A percentile compares a stretch with the other conserved stretches of the same genome.
Conservation (phyloP, 2,797 vertebrate species). For the Coccyzus lansbergi region DNA sequence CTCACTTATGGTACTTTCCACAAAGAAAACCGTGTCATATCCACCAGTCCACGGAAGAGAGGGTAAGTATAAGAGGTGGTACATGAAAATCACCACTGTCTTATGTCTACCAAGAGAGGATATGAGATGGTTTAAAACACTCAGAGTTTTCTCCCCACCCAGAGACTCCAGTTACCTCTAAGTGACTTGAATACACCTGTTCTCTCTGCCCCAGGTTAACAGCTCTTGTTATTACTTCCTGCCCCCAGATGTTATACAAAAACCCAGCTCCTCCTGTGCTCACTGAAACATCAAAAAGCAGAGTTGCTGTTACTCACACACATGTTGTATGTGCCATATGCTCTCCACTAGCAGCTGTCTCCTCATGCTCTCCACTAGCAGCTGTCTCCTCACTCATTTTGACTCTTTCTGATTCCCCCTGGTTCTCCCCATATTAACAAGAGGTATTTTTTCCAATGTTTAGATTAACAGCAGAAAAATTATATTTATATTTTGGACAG, state of each 20-base stretch:
- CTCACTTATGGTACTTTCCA: not conserved
- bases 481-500: not conserved
- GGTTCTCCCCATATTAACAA: not conserved
- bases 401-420: not conserved
- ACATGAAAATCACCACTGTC: too few species aligned
- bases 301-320: not conserved
- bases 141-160: rapidly evolving
- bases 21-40: not conserved
- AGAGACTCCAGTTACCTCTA: not conserved
- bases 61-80: too few species aligned
- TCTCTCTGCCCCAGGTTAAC: not conserved
- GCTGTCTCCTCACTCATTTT: not conserved
- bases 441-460: not conserved
- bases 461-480: not conserved
- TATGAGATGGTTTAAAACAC: not conserved
- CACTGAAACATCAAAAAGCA: not conserved
- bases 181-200: not conserved
- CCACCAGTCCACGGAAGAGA: too few species aligned
- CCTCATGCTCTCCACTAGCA: not conserved
- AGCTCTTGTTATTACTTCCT: not conserved
- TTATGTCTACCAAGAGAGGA: not conserved
- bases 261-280: not conserved
- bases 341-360: not conserved
- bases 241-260: not conserved
- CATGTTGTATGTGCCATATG: not conserved